Percentiles rank a stretch among this genome's conserved stretches.
phyloP scores from a whole-genome alignment of 2,888 invertebrate genomes.

The Rhogogaster chlorosoma region DNA sequence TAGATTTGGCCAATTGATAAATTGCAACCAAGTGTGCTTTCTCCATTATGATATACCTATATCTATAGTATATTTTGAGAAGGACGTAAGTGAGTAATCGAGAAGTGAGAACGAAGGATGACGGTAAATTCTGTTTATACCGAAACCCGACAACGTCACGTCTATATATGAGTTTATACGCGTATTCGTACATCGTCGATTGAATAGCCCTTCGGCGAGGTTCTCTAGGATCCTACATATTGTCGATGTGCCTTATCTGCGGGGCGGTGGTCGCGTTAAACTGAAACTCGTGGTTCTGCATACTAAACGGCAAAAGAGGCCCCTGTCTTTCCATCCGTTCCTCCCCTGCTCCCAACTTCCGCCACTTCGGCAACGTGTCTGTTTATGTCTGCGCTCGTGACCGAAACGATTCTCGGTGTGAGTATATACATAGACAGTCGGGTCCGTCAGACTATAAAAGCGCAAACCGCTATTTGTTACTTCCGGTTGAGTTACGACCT shows the following conservation, averaged over 20 bases:
- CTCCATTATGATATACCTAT: too few species aligned
- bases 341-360: not conserved
- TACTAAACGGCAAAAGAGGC: slow-evolving; percentile 65
- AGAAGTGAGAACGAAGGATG: not conserved
- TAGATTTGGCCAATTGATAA: too few species aligned
- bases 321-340: slow-evolving; percentile 12
- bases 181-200: slow-evolving; percentile 8
- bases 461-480: slow-evolving; percentile 5
- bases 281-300: slow-evolving; percentile 73
- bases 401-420: not conserved
- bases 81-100: not conserved
- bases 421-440: not conserved
- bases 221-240: slow-evolving; percentile 30
- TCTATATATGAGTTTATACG: not conserved
- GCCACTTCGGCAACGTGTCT: not conserved
- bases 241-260: slow-evolving; percentile 71
- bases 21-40: too few species aligned
- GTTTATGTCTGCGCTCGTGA: not conserved
- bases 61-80: too few species aligned
- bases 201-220: not conserved
- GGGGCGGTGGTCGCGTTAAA: slow-evolving; percentile 69
- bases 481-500: not conserved
- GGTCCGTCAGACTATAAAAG: not conserved
- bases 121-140: not conserved
- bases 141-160: not conserved